Conservation (phyloP, 2,797 vertebrate genomes). For the Amblyraja radiata region DNA sequence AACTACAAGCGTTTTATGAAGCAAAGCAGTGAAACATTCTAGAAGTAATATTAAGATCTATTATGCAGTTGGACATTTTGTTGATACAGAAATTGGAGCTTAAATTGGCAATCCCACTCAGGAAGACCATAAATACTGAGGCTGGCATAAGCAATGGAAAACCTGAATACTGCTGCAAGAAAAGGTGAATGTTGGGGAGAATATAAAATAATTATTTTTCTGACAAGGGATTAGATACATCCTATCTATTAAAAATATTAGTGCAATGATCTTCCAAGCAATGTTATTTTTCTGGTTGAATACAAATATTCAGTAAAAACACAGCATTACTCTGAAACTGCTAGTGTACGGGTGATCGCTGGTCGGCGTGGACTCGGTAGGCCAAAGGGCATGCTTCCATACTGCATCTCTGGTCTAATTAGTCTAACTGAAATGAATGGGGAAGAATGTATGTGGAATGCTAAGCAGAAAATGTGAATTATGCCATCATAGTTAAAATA, state of each 20-base stretch:
- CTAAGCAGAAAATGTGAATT: not conserved
- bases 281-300: not conserved
- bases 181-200: not conserved
- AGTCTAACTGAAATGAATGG: not conserved
- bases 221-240: not conserved
- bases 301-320: not conserved
- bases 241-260: not conserved
- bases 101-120: not conserved
- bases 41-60: not conserved
- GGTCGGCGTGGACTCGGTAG: no score
- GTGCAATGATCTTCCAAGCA: not conserved
- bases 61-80: not conserved
- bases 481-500: not conserved
- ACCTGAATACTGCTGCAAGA: not conserved
- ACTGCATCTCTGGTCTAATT: not conserved
- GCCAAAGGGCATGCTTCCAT: no score
- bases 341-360: no score
- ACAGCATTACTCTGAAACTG: not conserved
- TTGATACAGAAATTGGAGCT: not conserved
- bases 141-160: not conserved
- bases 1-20: not conserved
- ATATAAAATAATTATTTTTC: not conserved
- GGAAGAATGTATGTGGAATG: not conserved
- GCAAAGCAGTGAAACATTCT: not conserved
- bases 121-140: not conserved